phyloP scores from a whole-genome alignment of 2,888 invertebrate genomes.

The Melanostoma scalare region DNA sequence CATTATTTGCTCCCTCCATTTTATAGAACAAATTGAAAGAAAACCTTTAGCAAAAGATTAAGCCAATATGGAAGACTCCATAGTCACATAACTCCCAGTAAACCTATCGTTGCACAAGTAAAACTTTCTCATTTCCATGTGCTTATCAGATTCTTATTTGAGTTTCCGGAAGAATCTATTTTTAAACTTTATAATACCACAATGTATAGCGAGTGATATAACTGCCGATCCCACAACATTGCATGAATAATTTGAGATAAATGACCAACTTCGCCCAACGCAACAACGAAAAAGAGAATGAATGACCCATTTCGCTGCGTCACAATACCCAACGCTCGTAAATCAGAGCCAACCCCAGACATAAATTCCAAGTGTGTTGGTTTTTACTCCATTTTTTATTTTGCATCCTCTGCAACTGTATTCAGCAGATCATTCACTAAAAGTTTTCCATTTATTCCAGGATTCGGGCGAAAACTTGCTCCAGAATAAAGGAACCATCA shows the following conservation, averaged over 20 bases:
- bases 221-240: constrained; percentile 44
- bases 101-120: not conserved
- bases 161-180: constrained; percentile 26
- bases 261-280: constrained; percentile 50
- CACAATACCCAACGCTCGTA: constrained; percentile 60
- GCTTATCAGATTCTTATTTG: constrained; percentile 16
- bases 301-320: constrained; percentile 51
- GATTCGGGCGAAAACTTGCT: constrained; percentile 35
- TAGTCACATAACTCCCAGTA: not conserved
- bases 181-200: constrained; percentile 31
- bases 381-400: constrained; percentile 17
- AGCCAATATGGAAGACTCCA: too few species aligned
- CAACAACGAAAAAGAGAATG: constrained; percentile 7
- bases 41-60: too few species aligned
- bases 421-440: constrained; percentile 53
- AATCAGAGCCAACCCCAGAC: constrained; percentile 46
- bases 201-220: constrained; percentile 10
- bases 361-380: constrained; percentile 39
- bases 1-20: too few species aligned
- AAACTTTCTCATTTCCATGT: constrained; percentile 29
- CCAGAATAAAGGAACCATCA: constrained; percentile 24
- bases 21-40: too few species aligned
- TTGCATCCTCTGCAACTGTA: constrained; percentile 30
- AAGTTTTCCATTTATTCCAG: constrained; percentile 63
- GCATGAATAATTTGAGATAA: constrained; percentile 64